Evolutionary conservation across 2,113 vertebrate species (phyloP), one percentile per base, ranked within the genome.

Genomic region (Cebus imitator): DNA sequence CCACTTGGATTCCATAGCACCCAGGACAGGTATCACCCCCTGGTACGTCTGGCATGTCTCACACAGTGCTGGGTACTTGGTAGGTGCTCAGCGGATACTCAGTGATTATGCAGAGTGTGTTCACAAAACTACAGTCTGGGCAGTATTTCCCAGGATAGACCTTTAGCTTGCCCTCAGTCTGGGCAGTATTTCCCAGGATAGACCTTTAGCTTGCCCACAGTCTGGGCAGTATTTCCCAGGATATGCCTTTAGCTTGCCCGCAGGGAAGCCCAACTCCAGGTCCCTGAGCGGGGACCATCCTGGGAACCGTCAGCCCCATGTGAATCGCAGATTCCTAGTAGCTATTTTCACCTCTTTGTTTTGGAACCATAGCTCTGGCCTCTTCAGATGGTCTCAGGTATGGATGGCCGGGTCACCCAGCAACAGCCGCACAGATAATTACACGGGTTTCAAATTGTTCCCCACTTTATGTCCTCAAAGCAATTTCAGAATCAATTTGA

Each of bases 401-500:
- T 84, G 14, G 14, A 96, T 84, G 90, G 84, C 90, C 66, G 70
- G 85, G 98, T 93, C 98, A 97, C 78, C 87, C 95, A 1, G 97
- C 98, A 98, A 98, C 95, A 98, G 97, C 96, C 1, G 40, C 95
- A 96, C 97, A 97, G 95, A 97, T 98, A 98, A 98, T 98, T 98
- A 98, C 97, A 96, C 0, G 1, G 96, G 93, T 97, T 98, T 96
- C 98, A 97, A 98, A 98, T 98, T 97, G 95, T 97, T 97, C 96
- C n/a, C 98, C 97, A 97, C 98, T 98, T 98, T 98, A 95, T 96
- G 91, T 98, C 98, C 98, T 98, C 98, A 98, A 97, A 98, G 98
- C 98, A 98, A 98, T 98, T 98, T 98, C 98, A 98, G 98, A 99
- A 98, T 98, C 98, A 98, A 97, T 99, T 98, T 98, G 98, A 98